Percentiles rank a stretch among this genome's conserved stretches.
phyloP scores from a whole-genome alignment of 2,888 invertebrate genomes.

The Oscheius sp. region DNA sequence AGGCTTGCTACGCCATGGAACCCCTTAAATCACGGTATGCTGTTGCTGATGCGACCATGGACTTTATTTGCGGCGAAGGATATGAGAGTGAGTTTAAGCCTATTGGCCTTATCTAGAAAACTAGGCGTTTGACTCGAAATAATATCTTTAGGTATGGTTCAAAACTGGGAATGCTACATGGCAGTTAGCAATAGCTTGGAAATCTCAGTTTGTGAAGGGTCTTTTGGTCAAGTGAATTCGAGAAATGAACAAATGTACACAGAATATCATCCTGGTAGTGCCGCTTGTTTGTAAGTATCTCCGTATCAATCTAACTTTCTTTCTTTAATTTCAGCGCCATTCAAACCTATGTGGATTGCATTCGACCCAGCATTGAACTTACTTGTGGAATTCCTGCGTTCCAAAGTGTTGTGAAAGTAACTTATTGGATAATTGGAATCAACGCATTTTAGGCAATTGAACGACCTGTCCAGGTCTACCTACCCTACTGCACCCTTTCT shows the following conservation, averaged over 20 bases:
- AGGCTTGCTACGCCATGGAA: slow-evolving; percentile 49
- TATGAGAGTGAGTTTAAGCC: slow-evolving; percentile 46
- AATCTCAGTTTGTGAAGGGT: slow-evolving; percentile 47
- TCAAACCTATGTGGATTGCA: slow-evolving; percentile 58
- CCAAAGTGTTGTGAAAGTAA: slow-evolving; percentile 34
- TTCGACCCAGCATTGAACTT: slow-evolving; percentile 47
- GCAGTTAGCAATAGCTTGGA: slow-evolving; percentile 47
- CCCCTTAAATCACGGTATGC: slow-evolving; percentile 55
- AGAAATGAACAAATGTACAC: slow-evolving; percentile 49
- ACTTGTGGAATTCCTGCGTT: slow-evolving; percentile 50
- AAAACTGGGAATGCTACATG: slow-evolving; percentile 57
- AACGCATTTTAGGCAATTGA: slow-evolving; percentile 45
- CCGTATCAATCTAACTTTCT: not conserved
- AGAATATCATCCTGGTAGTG: slow-evolving; percentile 46
- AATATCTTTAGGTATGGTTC: slow-evolving; percentile 51
- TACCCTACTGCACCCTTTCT: slow-evolving; percentile 43
- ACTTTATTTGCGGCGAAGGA: slow-evolving; percentile 56
- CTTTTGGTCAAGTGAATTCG: slow-evolving; percentile 40
- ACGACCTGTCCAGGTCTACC: slow-evolving; percentile 54
- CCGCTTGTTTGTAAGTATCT: slow-evolving; percentile 52
- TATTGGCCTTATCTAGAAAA: no score
- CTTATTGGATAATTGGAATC: not conserved
- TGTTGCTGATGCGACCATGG: slow-evolving; percentile 51
- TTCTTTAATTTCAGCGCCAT: slow-evolving; percentile 54
- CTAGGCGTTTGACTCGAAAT: no score